Conservation (phyloP, 2,888 invertebrate species). For the Brachycybe producta region DNA sequence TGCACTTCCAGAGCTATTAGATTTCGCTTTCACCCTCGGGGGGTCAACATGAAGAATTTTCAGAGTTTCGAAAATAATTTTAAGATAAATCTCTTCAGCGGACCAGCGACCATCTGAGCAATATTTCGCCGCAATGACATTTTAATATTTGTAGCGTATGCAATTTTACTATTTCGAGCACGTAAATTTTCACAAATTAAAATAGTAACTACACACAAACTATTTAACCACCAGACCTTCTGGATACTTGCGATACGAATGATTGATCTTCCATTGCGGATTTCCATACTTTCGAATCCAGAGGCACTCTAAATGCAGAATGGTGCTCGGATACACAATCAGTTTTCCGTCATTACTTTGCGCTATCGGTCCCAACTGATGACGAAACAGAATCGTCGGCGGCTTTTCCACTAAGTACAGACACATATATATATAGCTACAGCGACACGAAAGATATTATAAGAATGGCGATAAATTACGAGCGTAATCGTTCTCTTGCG, state of each 20-base stretch:
- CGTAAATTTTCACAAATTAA: neutral
- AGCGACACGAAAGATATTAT: no score
- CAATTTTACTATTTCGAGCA: neutral
- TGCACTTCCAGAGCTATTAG: no score
- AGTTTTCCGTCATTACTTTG: slow-evolving; percentile 74
- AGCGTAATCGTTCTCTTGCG: slow-evolving; percentile 74
- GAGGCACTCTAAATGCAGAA: slow-evolving; percentile 74
- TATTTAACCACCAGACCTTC: slow-evolving; percentile 39
- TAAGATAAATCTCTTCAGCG: no score
- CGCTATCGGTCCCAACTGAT: slow-evolving; percentile 68
- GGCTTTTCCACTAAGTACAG: slow-evolving; percentile 62
- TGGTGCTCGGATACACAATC: slow-evolving; percentile 71
- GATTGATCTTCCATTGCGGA: slow-evolving; percentile 57
- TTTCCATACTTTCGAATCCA: slow-evolving; percentile 76
- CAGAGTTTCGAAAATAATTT: no score
- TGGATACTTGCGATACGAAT: slow-evolving; percentile 45
- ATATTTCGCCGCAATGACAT: neutral
- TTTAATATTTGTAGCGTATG: neutral
- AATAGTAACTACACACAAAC: neutral
- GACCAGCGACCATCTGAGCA: neutral
- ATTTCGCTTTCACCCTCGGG: no score
- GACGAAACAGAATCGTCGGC: slow-evolving; percentile 68
- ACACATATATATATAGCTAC: slow-evolving; percentile 3
- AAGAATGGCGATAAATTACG: no score
- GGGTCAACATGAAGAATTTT: no score